Conservation (phyloP, 2,888 invertebrate genomes). For the Iselma pallidipennis region DNA sequence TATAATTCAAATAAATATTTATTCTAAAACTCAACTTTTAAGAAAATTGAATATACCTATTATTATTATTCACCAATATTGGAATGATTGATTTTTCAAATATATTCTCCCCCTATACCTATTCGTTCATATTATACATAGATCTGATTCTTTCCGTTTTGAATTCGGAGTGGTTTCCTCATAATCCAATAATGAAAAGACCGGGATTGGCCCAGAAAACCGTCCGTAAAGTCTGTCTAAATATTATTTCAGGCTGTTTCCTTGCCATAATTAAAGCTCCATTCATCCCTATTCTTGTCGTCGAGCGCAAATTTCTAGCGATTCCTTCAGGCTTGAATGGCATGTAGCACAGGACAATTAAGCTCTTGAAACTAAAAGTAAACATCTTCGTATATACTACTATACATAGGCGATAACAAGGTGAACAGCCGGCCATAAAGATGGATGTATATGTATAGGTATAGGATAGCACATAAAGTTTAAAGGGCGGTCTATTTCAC, state of each 20-base stretch:
- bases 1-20: not conserved
- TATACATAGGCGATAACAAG: conserved; percentile 15
- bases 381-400: conserved; percentile 28
- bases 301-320: conserved; percentile 18
- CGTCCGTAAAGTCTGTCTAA: conserved; percentile 38
- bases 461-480: conserved; percentile 18
- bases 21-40: not conserved
- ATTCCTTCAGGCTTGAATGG: conserved; percentile 18
- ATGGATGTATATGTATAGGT: not conserved
- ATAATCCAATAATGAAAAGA: conserved; percentile 3
- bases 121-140: not conserved
- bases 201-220: conserved; percentile 3
- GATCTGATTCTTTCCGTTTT: not conserved
- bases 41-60: no score
- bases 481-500: conserved; percentile 31
- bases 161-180: not conserved
- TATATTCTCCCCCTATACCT: not conserved
- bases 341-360: conserved; percentile 32
- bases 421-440: conserved; percentile 3
- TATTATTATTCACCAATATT: no score
- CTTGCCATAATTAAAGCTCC: conserved; percentile 42
- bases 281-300: conserved; percentile 26
- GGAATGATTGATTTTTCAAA: not conserved
- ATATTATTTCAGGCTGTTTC: conserved; percentile 48
- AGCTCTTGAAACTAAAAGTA: conserved; percentile 38